Evolutionary conservation across 2,888 invertebrate genomes (phyloP).

Genomic region (Cordilura impudica): DNA sequence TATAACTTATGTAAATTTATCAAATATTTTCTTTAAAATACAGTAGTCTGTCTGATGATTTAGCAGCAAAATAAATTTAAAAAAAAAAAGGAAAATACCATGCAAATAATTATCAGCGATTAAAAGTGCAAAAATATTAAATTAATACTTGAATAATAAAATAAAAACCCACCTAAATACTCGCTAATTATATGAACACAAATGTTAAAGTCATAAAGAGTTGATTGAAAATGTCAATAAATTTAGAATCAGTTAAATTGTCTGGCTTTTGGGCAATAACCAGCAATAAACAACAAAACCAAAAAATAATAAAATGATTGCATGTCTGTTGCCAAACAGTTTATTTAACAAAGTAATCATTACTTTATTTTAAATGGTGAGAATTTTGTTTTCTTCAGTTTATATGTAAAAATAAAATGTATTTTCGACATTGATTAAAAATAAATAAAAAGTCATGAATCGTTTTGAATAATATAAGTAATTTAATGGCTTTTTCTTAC

Average conservation of each 20-base stretch:
- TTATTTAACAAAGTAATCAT: neutral
- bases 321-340: neutral
- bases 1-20: too few relatives aligned
- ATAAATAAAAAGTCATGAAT: too few relatives aligned
- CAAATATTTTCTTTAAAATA: too few relatives aligned
- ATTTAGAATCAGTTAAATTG: neutral
- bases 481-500: too few relatives aligned
- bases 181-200: constrained; percentile 41
- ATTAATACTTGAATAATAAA: neutral
- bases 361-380: too few relatives aligned
- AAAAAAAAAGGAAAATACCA: neutral
- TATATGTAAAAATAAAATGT: too few relatives aligned
- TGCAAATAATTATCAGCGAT: neutral
- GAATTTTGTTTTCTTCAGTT: too few relatives aligned
- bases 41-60: too few relatives aligned
- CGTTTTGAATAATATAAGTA: too few relatives aligned
- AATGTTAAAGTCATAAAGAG: neutral
- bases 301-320: neutral
- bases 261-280: neutral
- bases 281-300: neutral
- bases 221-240: neutral
- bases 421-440: too few relatives aligned
- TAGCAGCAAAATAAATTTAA: too few relatives aligned
- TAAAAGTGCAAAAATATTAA: neutral
- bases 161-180: constrained; percentile 20